phyloP scores from a whole-genome alignment of 2,113 vertebrate species.

The Pelodiscus sinensis region DNA sequence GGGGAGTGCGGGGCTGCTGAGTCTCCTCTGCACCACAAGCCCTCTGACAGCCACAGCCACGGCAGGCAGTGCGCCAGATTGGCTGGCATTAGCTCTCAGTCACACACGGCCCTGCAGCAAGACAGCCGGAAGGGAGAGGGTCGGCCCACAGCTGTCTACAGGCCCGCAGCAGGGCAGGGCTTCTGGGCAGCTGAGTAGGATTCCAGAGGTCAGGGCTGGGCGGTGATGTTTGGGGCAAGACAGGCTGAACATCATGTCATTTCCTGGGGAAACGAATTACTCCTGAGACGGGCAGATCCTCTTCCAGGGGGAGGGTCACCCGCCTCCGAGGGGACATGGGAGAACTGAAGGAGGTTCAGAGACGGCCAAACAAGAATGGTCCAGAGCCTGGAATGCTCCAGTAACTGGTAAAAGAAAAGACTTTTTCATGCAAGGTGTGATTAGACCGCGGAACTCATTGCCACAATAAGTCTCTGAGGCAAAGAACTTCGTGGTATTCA shows the following conservation, averaged over 20 bases:
- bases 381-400: neutral
- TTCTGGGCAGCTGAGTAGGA: neutral
- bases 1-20: fast-evolving
- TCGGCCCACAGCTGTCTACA: neutral
- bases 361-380: neutral
- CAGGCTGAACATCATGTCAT: neutral
- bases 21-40: neutral
- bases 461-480: neutral
- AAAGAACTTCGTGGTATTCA: neutral
- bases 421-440: neutral
- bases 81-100: neutral
- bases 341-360: neutral
- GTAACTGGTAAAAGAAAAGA: neutral
- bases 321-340: neutral
- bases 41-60: too few relatives aligned
- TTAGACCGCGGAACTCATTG: neutral
- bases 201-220: neutral
- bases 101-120: neutral
- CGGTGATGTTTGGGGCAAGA: neutral
- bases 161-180: neutral
- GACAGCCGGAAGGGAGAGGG: neutral
- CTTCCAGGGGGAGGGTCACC: neutral
- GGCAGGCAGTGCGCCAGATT: neutral
- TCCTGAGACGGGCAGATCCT: neutral
- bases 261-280: neutral